Conservation (phyloP, 92 coral and sea anemone genomes). For the Porites evermanni region DNA sequence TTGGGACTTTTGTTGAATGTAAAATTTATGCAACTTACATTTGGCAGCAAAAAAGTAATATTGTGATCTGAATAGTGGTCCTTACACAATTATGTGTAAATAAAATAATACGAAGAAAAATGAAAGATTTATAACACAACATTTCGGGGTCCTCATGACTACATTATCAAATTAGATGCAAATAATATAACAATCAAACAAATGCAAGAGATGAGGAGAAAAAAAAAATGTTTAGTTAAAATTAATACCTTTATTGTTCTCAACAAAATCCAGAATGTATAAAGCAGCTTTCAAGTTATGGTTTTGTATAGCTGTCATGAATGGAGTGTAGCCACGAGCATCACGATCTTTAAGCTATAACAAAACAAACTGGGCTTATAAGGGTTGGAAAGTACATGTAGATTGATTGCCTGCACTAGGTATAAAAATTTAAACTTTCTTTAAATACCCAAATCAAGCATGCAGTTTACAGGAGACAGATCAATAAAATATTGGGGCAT, state of each 20-base stretch:
- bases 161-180: no score
- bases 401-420: neutral
- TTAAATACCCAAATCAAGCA: neutral
- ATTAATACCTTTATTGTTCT: constrained; percentile 65
- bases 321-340: constrained; percentile 90
- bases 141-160: no score
- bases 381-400: neutral
- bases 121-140: no score
- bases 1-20: no score
- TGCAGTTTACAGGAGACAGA: neutral
- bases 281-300: constrained; percentile 87
- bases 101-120: no score
- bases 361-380: neutral
- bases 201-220: neutral
- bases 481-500: no score
- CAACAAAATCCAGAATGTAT: constrained; percentile 82
- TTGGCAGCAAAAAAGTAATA: no score
- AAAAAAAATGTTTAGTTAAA: neutral
- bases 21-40: no score
- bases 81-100: no score
- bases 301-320: constrained; percentile 86
- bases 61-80: no score
- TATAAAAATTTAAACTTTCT: neutral
- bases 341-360: constrained; percentile 80
- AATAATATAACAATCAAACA: no score